phyloP scores from a whole-genome alignment of 2,113 vertebrate species.

The Cololabis saira region DNA sequence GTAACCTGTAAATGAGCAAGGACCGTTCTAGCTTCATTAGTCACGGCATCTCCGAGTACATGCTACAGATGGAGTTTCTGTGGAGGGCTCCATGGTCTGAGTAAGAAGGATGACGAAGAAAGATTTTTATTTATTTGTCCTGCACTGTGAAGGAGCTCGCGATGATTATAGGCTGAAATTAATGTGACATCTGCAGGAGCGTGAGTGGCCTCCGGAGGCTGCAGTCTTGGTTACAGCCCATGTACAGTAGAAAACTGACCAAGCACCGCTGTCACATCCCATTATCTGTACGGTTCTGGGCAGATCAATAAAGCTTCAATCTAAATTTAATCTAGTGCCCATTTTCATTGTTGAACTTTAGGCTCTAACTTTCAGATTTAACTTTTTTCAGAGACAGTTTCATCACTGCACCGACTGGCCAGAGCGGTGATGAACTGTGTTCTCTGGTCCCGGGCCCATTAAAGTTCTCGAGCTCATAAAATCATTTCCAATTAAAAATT shows the following conservation, averaged over 20 bases:
- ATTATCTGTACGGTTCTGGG: constrained; percentile 5
- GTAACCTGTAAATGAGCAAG: constrained; percentile 51
- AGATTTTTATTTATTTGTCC: constrained; percentile 5
- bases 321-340: too few relatives aligned
- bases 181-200: constrained; percentile 12
- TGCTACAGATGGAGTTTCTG: constrained; percentile 16
- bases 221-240: neutral
- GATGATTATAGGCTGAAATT: constrained; percentile 4
- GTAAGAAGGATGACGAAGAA: constrained; percentile 12
- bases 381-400: too few relatives aligned
- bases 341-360: too few relatives aligned
- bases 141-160: constrained; percentile 9
- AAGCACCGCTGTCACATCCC: constrained; percentile 5
- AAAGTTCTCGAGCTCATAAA: too few relatives aligned
- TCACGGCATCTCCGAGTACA: constrained; percentile 19
- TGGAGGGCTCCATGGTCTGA: constrained; percentile 5
- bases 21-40: constrained; percentile 30
- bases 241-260: neutral
- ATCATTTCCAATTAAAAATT: too few relatives aligned
- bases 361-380: too few relatives aligned
- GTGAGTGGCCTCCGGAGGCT: constrained; percentile 6
- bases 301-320: neutral
- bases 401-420: too few relatives aligned
- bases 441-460: too few relatives aligned
- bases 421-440: too few relatives aligned